Base-by-base conservation (phyloP, 2,113 vertebrate genomes). In the Nymphicus hollandicus region DNA sequence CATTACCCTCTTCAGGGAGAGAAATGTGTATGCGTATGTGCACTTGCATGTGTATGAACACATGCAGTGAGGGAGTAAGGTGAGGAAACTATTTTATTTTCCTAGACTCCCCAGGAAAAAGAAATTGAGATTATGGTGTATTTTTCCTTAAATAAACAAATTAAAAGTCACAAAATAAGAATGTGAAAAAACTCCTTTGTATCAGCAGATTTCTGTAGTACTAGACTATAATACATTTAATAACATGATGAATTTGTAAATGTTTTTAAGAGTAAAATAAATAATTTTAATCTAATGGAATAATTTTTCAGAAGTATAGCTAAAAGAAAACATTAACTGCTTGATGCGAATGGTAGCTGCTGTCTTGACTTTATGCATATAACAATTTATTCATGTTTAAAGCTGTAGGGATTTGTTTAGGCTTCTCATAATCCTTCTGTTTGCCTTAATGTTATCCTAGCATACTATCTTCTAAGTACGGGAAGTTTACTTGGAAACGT, bases 311-410 rank as follows among this genome's bases (percentile, higher is more conserved):
- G 56, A 55, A 79, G 28, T n/a, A 71, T 7, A 79, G 25, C 8
- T 87, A 70, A 89, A 56, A 88, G 46, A 55, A 87, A 93, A 50
- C 37, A 71, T 58, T 71, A 87, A 47, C 14, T 69, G 4, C 14
- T 85, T 55, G 24, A 69, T 37, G 20, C 5, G 72, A 68, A 47
- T 69, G 56, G 39, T 49, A 91, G 44, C 41, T 82, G 29, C 56
- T 77, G 13, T 33, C 56, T 88, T 76, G 33, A 49, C 33, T 78
- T 89, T 28, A 61, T 11, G 24, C 68, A 73, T 49, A 43, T 22
- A 85, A 33, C 33, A 89, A 77, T 83, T 70, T 49, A 93, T 31
- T 91, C 71, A 46, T 70, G 63, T 86, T 93, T 90, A 88, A 91
- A 81, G 47, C 20, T 65, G 35, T 72, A 73, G 83, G n/a, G 56